Conservation (phyloP, 2,113 vertebrate genomes). For the Rhinoptilus africanus region DNA sequence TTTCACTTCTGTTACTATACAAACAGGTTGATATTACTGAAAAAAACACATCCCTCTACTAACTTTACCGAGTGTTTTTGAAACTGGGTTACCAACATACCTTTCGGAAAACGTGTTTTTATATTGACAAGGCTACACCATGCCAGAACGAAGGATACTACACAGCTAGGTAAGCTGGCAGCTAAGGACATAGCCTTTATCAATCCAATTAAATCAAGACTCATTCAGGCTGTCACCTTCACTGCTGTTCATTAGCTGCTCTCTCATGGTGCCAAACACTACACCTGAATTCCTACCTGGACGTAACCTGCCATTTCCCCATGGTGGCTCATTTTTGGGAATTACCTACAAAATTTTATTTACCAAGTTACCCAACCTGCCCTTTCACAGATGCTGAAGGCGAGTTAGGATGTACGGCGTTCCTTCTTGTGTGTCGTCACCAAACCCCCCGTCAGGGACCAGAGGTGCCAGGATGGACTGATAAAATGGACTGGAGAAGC, state of each 20-base stretch:
- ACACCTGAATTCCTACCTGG: not conserved
- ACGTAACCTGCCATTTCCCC: not conserved
- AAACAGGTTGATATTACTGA: slow-evolving; percentile 38
- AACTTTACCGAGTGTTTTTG: not conserved
- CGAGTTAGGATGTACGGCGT: accelerated
- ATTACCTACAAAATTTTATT: not conserved
- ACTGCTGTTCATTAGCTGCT: not conserved
- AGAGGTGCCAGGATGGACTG: accelerated
- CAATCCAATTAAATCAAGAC: slow-evolving; percentile 3
- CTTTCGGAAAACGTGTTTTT: slow-evolving; percentile 11
- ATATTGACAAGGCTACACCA: not conserved
- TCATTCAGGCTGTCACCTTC: not conserved
- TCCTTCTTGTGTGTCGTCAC: not conserved
- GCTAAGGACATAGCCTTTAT: not conserved
- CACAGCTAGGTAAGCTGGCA: not conserved
- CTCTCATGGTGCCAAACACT: not conserved
- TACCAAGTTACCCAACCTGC: not conserved
- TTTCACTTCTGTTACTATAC: slow-evolving; percentile 30
- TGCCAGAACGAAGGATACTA: not conserved
- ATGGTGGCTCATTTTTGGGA: not conserved
- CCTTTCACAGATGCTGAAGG: accelerated
- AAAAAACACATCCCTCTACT: not conserved
- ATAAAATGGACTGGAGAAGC: not conserved
- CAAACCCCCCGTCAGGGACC: accelerated
- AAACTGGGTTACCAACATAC: not conserved